These are phyloP conservation scores for rat (Rattus norvegicus) DNA, from an alignment of 2,113 vertebrate species.

Conservation along the genomic window DNA sequence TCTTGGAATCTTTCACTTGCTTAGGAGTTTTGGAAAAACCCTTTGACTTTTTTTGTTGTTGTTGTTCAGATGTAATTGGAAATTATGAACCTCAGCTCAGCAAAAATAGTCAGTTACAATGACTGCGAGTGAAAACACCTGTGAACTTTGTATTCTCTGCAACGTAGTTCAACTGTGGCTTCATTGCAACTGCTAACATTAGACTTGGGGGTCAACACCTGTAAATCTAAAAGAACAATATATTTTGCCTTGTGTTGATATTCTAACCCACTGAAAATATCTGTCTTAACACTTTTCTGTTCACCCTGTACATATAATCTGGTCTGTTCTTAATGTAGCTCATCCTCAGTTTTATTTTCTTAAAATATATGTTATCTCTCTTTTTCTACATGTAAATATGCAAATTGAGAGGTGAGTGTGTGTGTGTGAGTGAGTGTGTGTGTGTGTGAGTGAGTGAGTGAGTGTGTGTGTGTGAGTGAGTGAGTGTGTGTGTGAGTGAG, in stretches of 20 bases:
- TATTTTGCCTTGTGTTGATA: neutral
- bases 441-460: neutral
- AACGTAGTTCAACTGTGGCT: accelerated
- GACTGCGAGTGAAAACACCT: constrained; percentile 10
- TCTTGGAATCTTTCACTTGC: neutral
- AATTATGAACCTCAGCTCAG: neutral
- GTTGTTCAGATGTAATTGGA: neutral
- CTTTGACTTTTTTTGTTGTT: too few relatives aligned
- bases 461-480: neutral
- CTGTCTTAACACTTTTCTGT: neutral
- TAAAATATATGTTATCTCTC: neutral
- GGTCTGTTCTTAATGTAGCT: neutral
- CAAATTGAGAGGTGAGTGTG: too few relatives aligned
- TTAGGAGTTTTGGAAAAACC: constrained; percentile 4
- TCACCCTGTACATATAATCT: neutral
- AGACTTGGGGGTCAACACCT: neutral
- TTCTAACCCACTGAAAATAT: neutral
- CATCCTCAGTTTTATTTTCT: neutral
- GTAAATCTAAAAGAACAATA: neutral
- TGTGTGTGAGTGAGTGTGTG: neutral
- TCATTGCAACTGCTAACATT: neutral
- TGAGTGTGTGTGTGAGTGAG: neutral
- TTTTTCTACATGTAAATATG: neutral
- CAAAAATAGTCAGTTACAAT: constrained; percentile 39
- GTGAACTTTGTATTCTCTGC: neutral